Percentiles rank a stretch among this genome's conserved stretches.
These are phyloP conservation scores for Branchellion lobata DNA, from an alignment of 2,888 invertebrate species.

Conservation along the genomic window DNA sequence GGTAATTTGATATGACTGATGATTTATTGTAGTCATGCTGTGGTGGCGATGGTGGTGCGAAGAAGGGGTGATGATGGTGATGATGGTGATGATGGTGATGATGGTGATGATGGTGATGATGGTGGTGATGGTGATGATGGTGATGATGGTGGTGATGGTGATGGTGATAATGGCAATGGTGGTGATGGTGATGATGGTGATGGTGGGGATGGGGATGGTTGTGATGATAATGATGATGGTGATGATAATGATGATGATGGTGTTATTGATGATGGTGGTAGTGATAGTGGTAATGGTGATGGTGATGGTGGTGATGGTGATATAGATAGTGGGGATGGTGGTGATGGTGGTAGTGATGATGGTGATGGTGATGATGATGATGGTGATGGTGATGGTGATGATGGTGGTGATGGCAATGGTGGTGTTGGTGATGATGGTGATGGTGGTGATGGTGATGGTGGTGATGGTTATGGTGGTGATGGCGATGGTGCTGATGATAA, in stretches of 20 bases:
- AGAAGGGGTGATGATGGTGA: too few species aligned
- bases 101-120: neutral
- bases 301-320: neutral
- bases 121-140: too few species aligned
- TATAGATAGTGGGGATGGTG: neutral
- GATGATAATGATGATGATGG: too few species aligned
- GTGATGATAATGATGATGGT: too few species aligned
- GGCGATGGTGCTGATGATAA: constrained; percentile 24
- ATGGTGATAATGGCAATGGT: too few species aligned
- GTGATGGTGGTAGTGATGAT: neutral
- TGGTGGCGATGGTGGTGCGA: neutral
- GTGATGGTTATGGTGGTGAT: neutral
- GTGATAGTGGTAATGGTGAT: neutral
- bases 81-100: neutral
- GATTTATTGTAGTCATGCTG: too few species aligned
- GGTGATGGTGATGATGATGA: neutral
- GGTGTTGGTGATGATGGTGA: neutral
- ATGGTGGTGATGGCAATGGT: neutral
- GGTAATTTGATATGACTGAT: too few species aligned
- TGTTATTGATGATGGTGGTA: neutral
- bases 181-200: too few species aligned
- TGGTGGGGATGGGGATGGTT: too few species aligned
- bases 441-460: neutral
- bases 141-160: too few species aligned
- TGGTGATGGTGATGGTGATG: neutral